Conservation (phyloP, 2,888 invertebrate species). For the Podotricha telesiphe region DNA sequence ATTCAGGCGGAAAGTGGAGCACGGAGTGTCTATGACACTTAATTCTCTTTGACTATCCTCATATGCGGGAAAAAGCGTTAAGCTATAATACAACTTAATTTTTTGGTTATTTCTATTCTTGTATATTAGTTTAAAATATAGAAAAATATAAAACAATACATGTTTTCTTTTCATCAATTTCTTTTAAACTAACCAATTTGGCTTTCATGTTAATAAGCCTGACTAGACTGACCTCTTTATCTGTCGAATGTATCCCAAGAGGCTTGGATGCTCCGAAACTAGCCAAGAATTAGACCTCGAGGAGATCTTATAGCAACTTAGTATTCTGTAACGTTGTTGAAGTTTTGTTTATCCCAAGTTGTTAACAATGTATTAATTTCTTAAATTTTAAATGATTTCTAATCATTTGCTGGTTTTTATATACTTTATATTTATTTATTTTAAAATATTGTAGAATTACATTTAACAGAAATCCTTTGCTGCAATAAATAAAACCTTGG, state of each 20-base stretch:
- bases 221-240: constrained; percentile 39
- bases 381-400: constrained; percentile 9
- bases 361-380: constrained; percentile 32
- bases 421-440: background rate
- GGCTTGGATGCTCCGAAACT: constrained; percentile 35
- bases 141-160: background rate
- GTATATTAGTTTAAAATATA: no score
- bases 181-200: constrained; percentile 37
- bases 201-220: constrained; percentile 46
- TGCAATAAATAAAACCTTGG: background rate
- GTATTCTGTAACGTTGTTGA: constrained; percentile 34
- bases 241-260: constrained; percentile 40
- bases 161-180: constrained; percentile 27
- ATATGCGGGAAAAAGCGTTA: no score
- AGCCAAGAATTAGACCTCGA: constrained; percentile 43
- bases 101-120: no score
- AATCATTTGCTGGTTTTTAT: no score
- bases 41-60: no score
- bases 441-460: background rate
- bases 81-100: no score
- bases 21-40: no score
- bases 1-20: no score
- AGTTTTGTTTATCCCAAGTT: constrained; percentile 26
- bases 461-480: background rate
- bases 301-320: constrained; percentile 38